A percentile compares a stretch with the other conserved stretches of the same genome.
Conservation (phyloP, 1,140 invertebrate species). For the Anastatus disparis region DNA sequence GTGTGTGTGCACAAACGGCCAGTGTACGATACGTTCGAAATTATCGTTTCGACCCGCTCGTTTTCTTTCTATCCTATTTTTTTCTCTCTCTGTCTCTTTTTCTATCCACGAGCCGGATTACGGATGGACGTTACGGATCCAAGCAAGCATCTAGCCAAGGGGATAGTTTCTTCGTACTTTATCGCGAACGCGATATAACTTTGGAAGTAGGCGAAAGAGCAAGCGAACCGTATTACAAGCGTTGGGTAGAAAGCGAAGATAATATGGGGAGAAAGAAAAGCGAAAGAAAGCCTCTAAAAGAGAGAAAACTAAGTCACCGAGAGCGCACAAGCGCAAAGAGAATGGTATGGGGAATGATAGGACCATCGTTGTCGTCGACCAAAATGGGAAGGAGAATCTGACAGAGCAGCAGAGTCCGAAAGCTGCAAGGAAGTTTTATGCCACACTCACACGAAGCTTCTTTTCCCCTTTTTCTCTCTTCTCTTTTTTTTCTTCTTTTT, state of each 20-base stretch:
- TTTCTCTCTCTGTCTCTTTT: neutral
- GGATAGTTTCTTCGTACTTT: constrained; percentile 38
- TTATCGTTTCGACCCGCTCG: constrained; percentile 32
- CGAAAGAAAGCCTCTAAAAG: constrained; percentile 15
- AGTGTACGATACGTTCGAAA: constrained; percentile 19
- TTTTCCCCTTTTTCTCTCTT: neutral
- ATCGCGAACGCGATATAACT: constrained; percentile 39
- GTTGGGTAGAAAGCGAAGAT: constrained; percentile 24
- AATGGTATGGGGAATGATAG: neutral
- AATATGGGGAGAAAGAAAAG: constrained; percentile 9
- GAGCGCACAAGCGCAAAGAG: neutral
- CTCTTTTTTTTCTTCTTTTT: neutral
- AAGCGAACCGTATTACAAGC: neutral
- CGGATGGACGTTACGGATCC: constrained; percentile 31
- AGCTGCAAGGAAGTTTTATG: constrained; percentile 33
- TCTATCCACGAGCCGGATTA: constrained; percentile 7
- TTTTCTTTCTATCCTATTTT: too few species aligned
- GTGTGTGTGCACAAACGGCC: too few species aligned
- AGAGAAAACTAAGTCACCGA: constrained; percentile 7
- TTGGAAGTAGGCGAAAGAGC: constrained; percentile 12
- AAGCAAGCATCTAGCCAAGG: too few species aligned
- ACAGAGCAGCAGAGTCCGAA: constrained; percentile 24
- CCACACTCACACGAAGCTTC: constrained; percentile 27
- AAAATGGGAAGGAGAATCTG: constrained; percentile 8
- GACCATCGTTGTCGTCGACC: too few species aligned